Evolutionary conservation across 2,888 invertebrate species (phyloP), one percentile per base, ranked within the genome.

Genomic region (Meteorus cinctellus): DNA sequence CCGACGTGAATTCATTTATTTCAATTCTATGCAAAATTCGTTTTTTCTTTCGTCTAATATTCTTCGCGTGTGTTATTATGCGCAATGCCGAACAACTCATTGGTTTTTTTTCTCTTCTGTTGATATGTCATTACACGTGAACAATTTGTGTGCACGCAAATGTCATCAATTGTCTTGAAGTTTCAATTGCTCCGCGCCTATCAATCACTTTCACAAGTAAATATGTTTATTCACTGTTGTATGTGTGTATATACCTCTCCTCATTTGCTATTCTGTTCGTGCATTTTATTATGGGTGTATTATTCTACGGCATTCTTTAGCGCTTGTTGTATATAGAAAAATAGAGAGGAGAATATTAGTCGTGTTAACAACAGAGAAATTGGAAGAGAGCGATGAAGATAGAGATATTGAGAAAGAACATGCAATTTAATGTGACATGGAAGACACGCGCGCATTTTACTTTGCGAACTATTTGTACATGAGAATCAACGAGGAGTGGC

Each of bases 401-500:
- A 48, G 45, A 48, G 16, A 51, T 36, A 62, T 41, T 41, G 69
- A 62, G 68, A 63, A 24, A 10, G n/a, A 19, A 19, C 19, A 55
- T 55, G 19, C 55, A 19, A 55, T 55, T 55, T 55, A 55, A 55
- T 19, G 55, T 55, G 55, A 55, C 55, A 19, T 55, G 55, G 55
- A 55, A 55, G 19, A 55, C 55, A 55, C 55, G 55, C 55, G 55
- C 55, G 10, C 55, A 55, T 55, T 55, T 19, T 55, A 4, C 19
- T 55, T 19, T n/a, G 19, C 24, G 19, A 55, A 55, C 55, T 55
- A 55, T 55, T 55, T 19, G 55, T 19, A 19, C 55, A 55, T 19
- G n/a, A 8, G 55, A 55, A 19, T 8, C 24, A 77, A 55, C 59
- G 60, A 70, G 79, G 72, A 65, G 72, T 55, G 72, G 51, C 72